Base-by-base conservation (phyloP, 2,888 invertebrate genomes). In the Mythimna impura region DNA sequence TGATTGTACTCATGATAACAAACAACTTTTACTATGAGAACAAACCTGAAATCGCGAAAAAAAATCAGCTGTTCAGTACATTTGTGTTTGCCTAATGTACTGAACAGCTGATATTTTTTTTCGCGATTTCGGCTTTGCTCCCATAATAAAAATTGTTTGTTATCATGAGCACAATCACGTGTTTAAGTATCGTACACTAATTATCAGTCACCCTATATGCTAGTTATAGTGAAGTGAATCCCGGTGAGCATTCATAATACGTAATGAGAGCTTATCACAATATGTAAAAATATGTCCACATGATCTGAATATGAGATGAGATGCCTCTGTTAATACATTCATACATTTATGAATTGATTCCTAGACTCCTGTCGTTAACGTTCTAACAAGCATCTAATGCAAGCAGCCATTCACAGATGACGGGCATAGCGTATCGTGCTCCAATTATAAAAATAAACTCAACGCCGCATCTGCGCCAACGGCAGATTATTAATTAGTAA, bases 361-460 rank as follows among this genome's bases (percentile, higher is more conserved):
- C 50, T 50, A 9, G 17, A 25, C 14, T 62, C 9, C 34, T n/a
- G 20, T 57, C 17, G 12, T 30, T 30, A 9, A 30, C 47, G 22
- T 30, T 50, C 10, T 30, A 36, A 61, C 36, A 62, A 57, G 47
- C 9, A 61, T 71, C 8, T n/a, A 63, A 73, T 40, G 55, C 34
- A 52, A 69, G 55, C 70, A 63, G 58, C 72, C 69, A 75, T 81
- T 72, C 52, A 80, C 73, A 73, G 69, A 71, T 71, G 78, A 74
- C 71, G 54, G 25, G 73, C 71, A 66, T 66, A 76, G 66, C 62
- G 61, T 66, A 79, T 69, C 78, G 78, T 74, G 86, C 65, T 82
- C 84, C 66, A 68, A 74, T 88, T 88, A 86, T 70, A 88, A 88
- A 30, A 89, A 89, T 89, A 89, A 89, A 88, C 89, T 71, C 69